Evolutionary conservation across 2,888 invertebrate genomes (phyloP), one percentile per base, ranked within the genome.

Genomic region (Pheosia tremula): DNA sequence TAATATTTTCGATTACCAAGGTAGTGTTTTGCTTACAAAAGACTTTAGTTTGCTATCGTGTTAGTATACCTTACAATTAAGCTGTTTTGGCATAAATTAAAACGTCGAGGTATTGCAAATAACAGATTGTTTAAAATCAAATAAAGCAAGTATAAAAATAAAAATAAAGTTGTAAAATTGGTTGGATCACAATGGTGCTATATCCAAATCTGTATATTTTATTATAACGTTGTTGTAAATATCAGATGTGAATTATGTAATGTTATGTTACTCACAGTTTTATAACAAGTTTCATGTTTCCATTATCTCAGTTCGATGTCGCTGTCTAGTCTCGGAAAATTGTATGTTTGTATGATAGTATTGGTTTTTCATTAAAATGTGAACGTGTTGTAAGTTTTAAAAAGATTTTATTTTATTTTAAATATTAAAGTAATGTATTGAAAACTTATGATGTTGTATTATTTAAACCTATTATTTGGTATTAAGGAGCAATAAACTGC

Each of bases 241-340:
- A 72, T 59, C 68, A 69, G 64, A 70, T 65, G 58, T 69, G 65
- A 60, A 53, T 62, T 67, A 43, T 57, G n/a, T 69, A 38, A 52
- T 52, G 39, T 52, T 47, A 56, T 47, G 10, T 45, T 67, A 67
- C 64, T 73, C 67, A 74, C 70, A 69, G 60, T 63, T 65, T 67
- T 72, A 69, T 68, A 41, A 38, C 8, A 45, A 49, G 63, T 66
- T 69, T 71, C 67, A 69, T 66, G 63, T 64, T 69, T 75, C 77
- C 74, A 80, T 24, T 82, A 81, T 84, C 83, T 88, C 87, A 87
- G 86, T 87, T 90, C 78, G 87, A 86, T 84, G 83, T 86, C 85
- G 85, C 86, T 89, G 80, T 93, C 93, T 93, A 93, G 93, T 93
- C 93, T 91, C 78, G 86, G 86, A 88, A 87, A 88, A 84, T 81